Evolutionary conservation across 2,797 vertebrate species (phyloP).

Genomic region (Ateles fusciceps): DNA sequence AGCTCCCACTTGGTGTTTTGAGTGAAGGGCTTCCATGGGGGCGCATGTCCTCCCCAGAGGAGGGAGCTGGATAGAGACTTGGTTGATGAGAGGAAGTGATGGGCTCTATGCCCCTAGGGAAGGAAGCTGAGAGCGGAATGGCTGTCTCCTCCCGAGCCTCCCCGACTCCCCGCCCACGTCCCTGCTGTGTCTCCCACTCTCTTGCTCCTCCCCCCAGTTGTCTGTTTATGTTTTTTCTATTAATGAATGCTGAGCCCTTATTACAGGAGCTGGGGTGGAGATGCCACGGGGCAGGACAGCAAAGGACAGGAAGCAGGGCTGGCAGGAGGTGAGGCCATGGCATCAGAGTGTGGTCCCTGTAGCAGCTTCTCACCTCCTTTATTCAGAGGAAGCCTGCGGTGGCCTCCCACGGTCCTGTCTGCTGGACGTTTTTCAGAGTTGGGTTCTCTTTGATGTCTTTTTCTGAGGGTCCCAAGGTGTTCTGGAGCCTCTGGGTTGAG

Average conservation of each 20-base stretch:
- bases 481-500: neutral
- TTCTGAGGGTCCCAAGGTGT: neutral
- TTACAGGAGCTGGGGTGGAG: neutral
- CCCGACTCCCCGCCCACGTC: neutral
- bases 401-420: neutral
- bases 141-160: neutral
- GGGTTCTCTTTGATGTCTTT: neutral
- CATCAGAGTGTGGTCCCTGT: too few species aligned
- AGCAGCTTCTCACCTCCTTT: neutral
- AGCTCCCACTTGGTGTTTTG: neutral
- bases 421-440: neutral
- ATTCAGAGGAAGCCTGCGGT: neutral
- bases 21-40: neutral
- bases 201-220: neutral
- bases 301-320: neutral
- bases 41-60: neutral
- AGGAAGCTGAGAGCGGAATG: neutral
- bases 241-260: neutral
- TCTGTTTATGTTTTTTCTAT: neutral
- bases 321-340: neutral
- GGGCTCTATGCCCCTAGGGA: neutral
- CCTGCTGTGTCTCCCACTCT: neutral
- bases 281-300: too few species aligned
- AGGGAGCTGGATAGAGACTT: neutral
- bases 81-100: neutral